Percentiles rank a stretch among this genome's conserved stretches.
Conservation (phyloP, 2,113 vertebrate species). For the Scomber japonicus region DNA sequence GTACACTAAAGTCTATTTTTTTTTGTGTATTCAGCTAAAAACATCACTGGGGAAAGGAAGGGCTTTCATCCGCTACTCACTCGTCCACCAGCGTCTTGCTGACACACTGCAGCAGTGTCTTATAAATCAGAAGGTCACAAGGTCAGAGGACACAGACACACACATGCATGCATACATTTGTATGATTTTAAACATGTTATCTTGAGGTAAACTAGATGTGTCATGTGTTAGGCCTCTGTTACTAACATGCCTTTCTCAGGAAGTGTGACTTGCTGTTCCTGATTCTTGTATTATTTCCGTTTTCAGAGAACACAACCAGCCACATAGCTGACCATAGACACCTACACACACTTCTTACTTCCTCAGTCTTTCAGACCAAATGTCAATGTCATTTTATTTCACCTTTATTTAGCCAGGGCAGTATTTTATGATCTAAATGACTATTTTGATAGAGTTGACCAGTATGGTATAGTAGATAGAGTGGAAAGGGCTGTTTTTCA, state of each 20-base stretch:
- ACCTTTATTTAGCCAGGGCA: background rate
- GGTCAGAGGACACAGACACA: slow-evolving; percentile 79
- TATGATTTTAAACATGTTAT: background rate
- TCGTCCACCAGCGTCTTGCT: slow-evolving; percentile 95
- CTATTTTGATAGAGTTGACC: background rate
- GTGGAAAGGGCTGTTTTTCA: too few relatives aligned
- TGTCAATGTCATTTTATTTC: background rate
- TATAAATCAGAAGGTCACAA: slow-evolving; percentile 93
- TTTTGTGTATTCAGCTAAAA: slow-evolving; percentile 87
- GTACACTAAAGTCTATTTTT: slow-evolving; percentile 13
- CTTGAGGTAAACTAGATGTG: background rate
- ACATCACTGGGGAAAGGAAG: slow-evolving; percentile 96
- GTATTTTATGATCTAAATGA: background rate
- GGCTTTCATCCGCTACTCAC: slow-evolving; percentile 94
- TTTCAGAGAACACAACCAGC: slow-evolving; percentile 25
- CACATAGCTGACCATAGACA: background rate
- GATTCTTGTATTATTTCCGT: slow-evolving; percentile 52
- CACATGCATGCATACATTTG: background rate
- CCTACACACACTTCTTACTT: slow-evolving; percentile 24
- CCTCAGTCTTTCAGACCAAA: slow-evolving; percentile 4
- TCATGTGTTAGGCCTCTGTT: background rate
- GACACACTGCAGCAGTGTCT: slow-evolving; percentile 97
- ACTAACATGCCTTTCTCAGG: background rate
- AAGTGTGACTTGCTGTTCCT: slow-evolving; percentile 59
- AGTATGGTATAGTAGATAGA: background rate